These are phyloP conservation scores for Psephotus haematonotus DNA, from an alignment of 2,113 vertebrate species.

Conservation along the genomic window DNA sequence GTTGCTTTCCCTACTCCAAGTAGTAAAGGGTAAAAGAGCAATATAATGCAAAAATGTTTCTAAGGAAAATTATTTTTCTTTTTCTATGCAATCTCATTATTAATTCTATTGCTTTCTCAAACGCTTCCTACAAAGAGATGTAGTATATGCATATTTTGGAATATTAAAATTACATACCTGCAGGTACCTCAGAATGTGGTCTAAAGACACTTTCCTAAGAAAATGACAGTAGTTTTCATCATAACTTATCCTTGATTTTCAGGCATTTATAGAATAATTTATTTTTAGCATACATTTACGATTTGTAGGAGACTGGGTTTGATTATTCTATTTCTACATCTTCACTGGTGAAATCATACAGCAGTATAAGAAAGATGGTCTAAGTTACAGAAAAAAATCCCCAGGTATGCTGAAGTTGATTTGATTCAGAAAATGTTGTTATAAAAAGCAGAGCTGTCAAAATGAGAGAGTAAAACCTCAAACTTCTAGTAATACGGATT, in stretches of 20 bases:
- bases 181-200: background rate
- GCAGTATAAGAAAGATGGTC: background rate
- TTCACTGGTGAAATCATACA: background rate
- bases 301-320: background rate
- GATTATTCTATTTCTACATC: background rate
- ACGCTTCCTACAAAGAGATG: background rate
- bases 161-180: background rate
- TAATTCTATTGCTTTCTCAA: background rate
- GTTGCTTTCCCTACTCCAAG: background rate
- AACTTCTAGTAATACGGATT: background rate
- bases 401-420: fast-evolving
- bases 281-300: background rate
- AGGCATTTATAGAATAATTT: background rate
- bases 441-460: background rate
- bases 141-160: background rate
- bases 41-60: background rate
- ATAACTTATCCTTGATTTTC: background rate
- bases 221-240: background rate
- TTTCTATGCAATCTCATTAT: background rate
- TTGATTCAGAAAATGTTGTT: background rate
- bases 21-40: background rate
- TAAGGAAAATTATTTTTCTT: background rate
- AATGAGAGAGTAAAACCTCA: background rate
- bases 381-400: background rate
- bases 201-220: background rate